phyloP scores from a whole-genome alignment of 1,140 invertebrate species.

The Danaus plexippus region DNA sequence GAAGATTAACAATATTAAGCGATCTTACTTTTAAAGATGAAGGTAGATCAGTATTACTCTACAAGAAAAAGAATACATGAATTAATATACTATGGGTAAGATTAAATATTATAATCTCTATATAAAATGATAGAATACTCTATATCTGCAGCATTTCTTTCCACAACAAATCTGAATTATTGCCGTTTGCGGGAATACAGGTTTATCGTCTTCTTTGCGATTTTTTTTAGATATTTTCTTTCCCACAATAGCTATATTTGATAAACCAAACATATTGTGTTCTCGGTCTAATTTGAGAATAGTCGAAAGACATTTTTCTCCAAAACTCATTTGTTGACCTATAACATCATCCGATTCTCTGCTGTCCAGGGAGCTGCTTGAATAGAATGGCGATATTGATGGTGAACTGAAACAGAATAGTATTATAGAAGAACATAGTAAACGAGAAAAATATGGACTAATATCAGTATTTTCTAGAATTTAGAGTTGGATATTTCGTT shows the following conservation, averaged over 20 bases:
- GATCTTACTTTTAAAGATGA: constrained; percentile 39
- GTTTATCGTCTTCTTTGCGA: constrained; percentile 38
- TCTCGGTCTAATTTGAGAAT: constrained; percentile 51
- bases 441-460: too few relatives aligned
- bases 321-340: constrained; percentile 21
- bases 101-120: not conserved
- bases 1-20: constrained; percentile 6
- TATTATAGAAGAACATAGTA: too few relatives aligned
- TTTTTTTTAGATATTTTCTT: constrained; percentile 32
- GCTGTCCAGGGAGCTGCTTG: constrained; percentile 33
- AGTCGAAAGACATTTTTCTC: constrained; percentile 51
- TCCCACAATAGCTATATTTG: constrained; percentile 48
- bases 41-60: constrained; percentile 53
- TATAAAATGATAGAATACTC: constrained; percentile 19
- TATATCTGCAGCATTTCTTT: constrained; percentile 40
- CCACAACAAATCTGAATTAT: constrained; percentile 50
- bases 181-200: constrained; percentile 51
- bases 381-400: constrained; percentile 31
- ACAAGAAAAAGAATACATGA: constrained; percentile 25
- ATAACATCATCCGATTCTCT: constrained; percentile 31
- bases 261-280: constrained; percentile 56
- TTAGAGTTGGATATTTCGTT: too few relatives aligned
- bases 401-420: constrained; percentile 38
- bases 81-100: not conserved
- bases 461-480: too few relatives aligned